Percentiles rank a stretch among this genome's conserved stretches.
These are phyloP conservation scores for Maniola hyperantus DNA, from an alignment of 2,888 invertebrate genomes.

Conservation along the genomic window DNA sequence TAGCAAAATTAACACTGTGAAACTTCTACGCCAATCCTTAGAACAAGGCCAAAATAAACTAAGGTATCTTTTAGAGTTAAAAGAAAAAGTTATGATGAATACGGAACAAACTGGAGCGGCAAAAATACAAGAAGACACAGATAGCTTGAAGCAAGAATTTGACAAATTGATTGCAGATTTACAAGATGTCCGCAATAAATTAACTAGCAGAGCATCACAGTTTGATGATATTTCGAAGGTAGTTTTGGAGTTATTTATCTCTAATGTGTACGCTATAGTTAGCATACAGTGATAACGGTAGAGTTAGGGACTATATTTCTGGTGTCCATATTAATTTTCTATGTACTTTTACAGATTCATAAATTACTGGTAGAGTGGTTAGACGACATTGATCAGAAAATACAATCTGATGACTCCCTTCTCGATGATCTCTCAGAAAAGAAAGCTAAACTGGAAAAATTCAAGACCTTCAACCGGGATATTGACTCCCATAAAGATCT, in stretches of 20 bases:
- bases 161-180: constrained; percentile 92
- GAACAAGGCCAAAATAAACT: constrained; percentile 92
- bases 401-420: constrained; percentile 87
- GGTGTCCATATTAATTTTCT: background rate
- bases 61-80: constrained; percentile 91
- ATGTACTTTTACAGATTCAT: constrained; percentile 73
- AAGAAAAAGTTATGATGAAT: constrained; percentile 96
- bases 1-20: constrained; percentile 91
- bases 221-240: constrained; percentile 94
- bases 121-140: constrained; percentile 96
- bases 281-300: background rate
- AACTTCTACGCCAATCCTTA: constrained; percentile 93
- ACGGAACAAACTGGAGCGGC: constrained; percentile 94
- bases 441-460: constrained; percentile 93
- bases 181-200: constrained; percentile 88
- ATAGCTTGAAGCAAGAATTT: constrained; percentile 93
- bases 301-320: background rate
- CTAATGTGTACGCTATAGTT: background rate
- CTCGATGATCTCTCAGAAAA: constrained; percentile 95
- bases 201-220: constrained; percentile 88
- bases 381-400: constrained; percentile 92
- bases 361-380: constrained; percentile 93
- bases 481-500: constrained; percentile 90
- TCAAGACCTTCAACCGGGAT: constrained; percentile 91
- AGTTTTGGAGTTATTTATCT: constrained; percentile 3